These are phyloP conservation scores for Amphiprion clarkii DNA, from an alignment of 2,797 vertebrate species.

Conservation along the genomic window DNA sequence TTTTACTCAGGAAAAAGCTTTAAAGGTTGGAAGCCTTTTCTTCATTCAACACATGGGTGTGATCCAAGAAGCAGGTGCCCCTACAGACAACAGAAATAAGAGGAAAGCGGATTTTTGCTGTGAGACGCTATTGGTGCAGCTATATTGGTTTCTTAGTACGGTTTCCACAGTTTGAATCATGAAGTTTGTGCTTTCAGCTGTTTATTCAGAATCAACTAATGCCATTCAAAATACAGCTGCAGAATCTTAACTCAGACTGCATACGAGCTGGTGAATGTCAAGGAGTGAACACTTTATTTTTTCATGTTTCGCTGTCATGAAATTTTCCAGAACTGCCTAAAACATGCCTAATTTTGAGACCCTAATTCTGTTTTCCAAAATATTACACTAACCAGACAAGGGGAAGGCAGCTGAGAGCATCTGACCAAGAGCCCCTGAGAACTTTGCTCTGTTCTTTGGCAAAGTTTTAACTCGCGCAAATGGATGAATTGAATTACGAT, in stretches of 20 bases:
- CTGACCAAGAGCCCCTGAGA: neutral
- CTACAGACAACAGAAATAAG: too few relatives aligned
- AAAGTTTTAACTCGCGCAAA: constrained; percentile 13
- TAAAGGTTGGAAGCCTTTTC: neutral
- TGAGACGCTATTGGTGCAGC: too few relatives aligned
- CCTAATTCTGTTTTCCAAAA: constrained; percentile 5
- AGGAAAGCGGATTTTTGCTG: too few relatives aligned
- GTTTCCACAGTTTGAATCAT: neutral
- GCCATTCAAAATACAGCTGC: neutral
- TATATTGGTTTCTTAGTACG: neutral
- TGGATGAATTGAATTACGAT: constrained; percentile 15
- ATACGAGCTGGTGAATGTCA: neutral
- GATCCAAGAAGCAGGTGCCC: too few relatives aligned
- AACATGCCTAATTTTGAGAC: neutral
- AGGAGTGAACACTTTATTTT: neutral
- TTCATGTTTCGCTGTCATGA: constrained; percentile 3
- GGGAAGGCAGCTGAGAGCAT: constrained; percentile 9
- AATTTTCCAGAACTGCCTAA: constrained; percentile 6
- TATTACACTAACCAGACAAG: neutral
- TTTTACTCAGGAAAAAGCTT: too few relatives aligned
- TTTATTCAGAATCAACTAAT: neutral
- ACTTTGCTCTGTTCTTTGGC: constrained; percentile 26
- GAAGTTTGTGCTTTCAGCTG: neutral
- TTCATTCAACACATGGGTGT: neutral
- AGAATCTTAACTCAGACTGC: neutral